Evolutionary conservation across 2,888 invertebrate genomes (phyloP).

Genomic region (Oligia fasciuncula): DNA sequence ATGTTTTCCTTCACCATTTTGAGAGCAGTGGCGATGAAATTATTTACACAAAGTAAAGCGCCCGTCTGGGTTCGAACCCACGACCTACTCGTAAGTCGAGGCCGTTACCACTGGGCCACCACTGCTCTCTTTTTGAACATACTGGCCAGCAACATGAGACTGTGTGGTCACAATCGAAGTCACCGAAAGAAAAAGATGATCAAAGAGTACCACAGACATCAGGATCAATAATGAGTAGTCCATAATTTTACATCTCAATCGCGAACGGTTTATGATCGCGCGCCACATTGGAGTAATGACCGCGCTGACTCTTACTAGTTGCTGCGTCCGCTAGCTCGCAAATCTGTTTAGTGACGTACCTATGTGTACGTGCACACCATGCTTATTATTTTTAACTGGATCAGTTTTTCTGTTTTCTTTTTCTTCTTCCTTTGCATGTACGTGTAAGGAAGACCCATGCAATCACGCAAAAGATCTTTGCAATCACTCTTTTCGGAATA

Average conservation of each 20-base stretch:
- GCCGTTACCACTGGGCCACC: not conserved
- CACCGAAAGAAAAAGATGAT: not conserved
- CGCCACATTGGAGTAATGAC: constrained; percentile 65
- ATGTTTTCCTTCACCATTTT: not conserved
- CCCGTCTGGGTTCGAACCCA: no score
- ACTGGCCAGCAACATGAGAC: not conserved
- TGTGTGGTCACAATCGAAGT: not conserved
- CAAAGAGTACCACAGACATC: constrained; percentile 32
- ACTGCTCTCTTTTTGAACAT: not conserved
- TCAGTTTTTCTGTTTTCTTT: not conserved
- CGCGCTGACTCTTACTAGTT: constrained; percentile 59
- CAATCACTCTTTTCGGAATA: not conserved
- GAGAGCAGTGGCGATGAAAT: not conserved
- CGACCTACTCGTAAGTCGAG: not conserved
- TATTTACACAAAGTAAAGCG: no score
- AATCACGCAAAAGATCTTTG: not conserved
- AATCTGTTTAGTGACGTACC: constrained; percentile 53
- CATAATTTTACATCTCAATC: constrained; percentile 51
- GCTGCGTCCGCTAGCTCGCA: constrained; percentile 43
- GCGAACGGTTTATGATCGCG: constrained; percentile 57
- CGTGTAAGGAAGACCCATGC: not conserved
- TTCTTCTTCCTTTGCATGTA: not conserved
- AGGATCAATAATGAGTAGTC: constrained; percentile 78
- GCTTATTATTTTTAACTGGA: constrained; percentile 15
- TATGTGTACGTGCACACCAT: constrained; percentile 11